Percentiles rank a stretch among this genome's conserved stretches.
Conservation (phyloP, 2,888 invertebrate species). For the Thecophora atra region DNA sequence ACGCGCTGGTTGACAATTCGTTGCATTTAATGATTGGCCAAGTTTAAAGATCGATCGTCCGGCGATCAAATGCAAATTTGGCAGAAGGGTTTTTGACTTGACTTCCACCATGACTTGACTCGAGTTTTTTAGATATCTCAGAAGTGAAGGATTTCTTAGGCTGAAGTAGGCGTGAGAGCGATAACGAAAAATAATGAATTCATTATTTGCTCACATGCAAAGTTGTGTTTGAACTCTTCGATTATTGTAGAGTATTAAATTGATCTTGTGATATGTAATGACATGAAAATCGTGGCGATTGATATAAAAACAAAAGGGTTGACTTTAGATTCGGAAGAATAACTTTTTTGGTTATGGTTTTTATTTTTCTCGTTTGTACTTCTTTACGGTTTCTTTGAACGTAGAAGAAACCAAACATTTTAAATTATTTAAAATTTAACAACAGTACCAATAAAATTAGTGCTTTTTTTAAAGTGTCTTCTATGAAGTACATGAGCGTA, state of each 20-base stretch:
- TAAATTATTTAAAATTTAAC: too few species aligned
- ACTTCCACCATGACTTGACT: too few species aligned
- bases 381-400: too few species aligned
- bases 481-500: too few species aligned
- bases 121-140: too few species aligned
- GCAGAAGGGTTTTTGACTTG: neutral
- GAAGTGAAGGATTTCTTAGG: too few species aligned
- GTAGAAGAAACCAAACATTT: too few species aligned
- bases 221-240: neutral
- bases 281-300: neutral
- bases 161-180: neutral
- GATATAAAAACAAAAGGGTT: neutral
- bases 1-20: conserved; percentile 34
- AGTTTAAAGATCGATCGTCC: conserved; percentile 29
- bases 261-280: neutral
- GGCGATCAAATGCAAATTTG: conserved; percentile 31
- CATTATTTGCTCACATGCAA: conserved; percentile 5
- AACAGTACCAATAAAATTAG: too few species aligned
- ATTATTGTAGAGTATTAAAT: conserved; percentile 6
- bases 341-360: too few species aligned
- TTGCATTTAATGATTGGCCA: conserved; percentile 27
- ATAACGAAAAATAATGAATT: neutral
- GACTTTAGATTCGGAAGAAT: too few species aligned
- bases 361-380: too few species aligned
- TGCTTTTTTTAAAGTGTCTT: too few species aligned